A percentile compares a stretch with the other conserved stretches of the same genome.
These are phyloP conservation scores for Acyrthosiphon pisum DNA, from an alignment of 1,140 invertebrate species.

Conservation along the genomic window DNA sequence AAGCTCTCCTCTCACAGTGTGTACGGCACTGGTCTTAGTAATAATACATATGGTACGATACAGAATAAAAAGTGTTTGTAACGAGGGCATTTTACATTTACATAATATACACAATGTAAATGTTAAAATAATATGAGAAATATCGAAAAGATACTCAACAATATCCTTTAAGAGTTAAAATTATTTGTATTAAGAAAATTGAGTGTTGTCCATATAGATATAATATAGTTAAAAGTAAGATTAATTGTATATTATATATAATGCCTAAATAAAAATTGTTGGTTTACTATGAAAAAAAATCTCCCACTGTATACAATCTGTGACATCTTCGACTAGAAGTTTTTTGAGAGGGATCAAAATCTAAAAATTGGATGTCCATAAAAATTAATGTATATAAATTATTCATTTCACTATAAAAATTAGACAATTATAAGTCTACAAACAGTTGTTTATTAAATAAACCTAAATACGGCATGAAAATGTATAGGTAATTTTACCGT, in stretches of 20 bases:
- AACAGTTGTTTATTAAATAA: background rate
- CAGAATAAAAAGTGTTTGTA: background rate
- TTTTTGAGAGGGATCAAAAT: background rate
- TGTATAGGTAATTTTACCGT: slow-evolving; percentile 34
- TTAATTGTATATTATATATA: too few relatives aligned
- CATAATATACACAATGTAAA: background rate
- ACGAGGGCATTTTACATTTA: background rate
- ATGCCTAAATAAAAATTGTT: too few relatives aligned
- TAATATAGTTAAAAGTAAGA: background rate
- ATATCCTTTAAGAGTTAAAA: background rate
- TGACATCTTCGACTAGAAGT: too few relatives aligned
- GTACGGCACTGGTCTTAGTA: background rate
- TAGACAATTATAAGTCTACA: background rate
- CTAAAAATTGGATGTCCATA: background rate
- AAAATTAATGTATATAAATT: too few relatives aligned
- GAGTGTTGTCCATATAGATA: background rate
- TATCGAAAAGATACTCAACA: background rate
- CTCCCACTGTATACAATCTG: too few relatives aligned
- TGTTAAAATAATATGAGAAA: background rate
- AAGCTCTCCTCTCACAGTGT: too few relatives aligned
- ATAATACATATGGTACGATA: background rate
- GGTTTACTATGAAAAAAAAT: too few relatives aligned
- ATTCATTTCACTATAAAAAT: too few relatives aligned
- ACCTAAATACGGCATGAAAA: background rate
- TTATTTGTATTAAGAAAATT: background rate